phyloP scores from a whole-genome alignment of 2,113 vertebrate genomes.

The Charadrius vociferus region DNA sequence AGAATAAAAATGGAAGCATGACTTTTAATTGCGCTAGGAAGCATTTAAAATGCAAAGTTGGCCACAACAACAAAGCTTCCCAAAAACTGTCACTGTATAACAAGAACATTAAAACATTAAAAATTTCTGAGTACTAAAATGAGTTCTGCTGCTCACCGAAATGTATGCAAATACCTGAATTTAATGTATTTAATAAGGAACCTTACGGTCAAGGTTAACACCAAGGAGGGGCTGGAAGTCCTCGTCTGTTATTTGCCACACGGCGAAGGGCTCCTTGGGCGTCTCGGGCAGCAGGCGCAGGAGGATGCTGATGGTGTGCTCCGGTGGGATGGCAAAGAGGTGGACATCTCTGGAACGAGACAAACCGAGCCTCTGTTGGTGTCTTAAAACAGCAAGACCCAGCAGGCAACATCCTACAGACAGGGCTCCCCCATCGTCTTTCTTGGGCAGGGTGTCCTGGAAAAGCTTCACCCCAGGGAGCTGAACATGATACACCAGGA shows the following conservation, averaged over 20 bases:
- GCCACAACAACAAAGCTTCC: background rate
- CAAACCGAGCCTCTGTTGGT: rapidly evolving
- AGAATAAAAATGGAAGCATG: background rate
- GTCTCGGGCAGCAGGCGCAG: constrained; percentile 88
- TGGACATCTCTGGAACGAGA: constrained; percentile 72
- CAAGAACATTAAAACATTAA: background rate
- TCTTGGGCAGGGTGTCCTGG: background rate
- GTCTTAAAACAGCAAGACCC: background rate
- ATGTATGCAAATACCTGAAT: background rate
- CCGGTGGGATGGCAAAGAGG: constrained; percentile 79
- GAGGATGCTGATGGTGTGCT: constrained; percentile 85
- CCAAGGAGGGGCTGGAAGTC: constrained; percentile 91
- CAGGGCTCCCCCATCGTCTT: rapidly evolving
- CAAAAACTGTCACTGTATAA: background rate
- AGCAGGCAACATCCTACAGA: background rate
- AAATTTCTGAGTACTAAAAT: background rate
- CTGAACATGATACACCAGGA: rapidly evolving
- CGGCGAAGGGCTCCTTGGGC: constrained; percentile 83
- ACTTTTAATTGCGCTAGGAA: background rate
- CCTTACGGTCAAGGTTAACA: constrained; percentile 88
- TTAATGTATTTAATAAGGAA: background rate
- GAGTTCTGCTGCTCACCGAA: background rate
- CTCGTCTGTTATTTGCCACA: constrained; percentile 90
- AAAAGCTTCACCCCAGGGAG: background rate
- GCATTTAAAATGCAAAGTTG: background rate